Conservation (phyloP, 2,797 vertebrate species). For the Huso huso region DNA sequence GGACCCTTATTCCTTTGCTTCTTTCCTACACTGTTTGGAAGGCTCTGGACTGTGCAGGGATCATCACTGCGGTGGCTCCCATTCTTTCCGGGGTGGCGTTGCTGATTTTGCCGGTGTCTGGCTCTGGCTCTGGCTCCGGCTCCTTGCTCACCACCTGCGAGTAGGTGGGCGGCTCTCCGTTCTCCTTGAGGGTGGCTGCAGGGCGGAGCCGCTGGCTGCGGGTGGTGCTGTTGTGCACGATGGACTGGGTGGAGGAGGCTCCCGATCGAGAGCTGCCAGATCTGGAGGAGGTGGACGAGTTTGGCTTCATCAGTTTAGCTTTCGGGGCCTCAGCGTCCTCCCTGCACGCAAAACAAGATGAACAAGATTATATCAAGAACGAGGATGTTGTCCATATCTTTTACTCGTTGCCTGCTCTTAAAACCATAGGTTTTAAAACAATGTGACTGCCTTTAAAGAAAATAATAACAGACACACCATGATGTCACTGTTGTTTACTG, state of each 20-base stretch:
- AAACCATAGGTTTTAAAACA: too few species aligned
- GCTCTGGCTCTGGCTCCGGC: slow-evolving; percentile 47
- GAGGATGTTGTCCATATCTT: too few species aligned
- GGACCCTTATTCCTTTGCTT: not conserved
- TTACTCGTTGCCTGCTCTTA: too few species aligned
- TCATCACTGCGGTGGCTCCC: slow-evolving; percentile 65
- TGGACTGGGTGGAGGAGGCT: slow-evolving; percentile 90
- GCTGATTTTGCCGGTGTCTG: slow-evolving; percentile 63
- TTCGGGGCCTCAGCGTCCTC: slow-evolving; percentile 96
- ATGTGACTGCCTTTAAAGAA: too few species aligned
- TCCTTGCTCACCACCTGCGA: slow-evolving; percentile 55
- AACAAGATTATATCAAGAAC: not conserved
- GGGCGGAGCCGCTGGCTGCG: slow-evolving; percentile 83
- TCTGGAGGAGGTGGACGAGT: slow-evolving; percentile 85
- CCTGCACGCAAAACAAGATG: slow-evolving; percentile 43
- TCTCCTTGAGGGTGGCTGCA: slow-evolving; percentile 64
- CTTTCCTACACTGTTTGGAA: slow-evolving; percentile 81
- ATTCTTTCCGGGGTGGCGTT: slow-evolving; percentile 58
- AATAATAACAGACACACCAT: too few species aligned
- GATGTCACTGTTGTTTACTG: too few species aligned
- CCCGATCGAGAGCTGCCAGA: slow-evolving; percentile 87
- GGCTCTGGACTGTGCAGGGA: slow-evolving; percentile 77
- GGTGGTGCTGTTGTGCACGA: slow-evolving; percentile 82
- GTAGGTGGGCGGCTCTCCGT: slow-evolving; percentile 68
- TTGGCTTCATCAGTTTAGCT: slow-evolving; percentile 88